Base-by-base conservation (phyloP, 2,797 vertebrate genomes). In the Falco columbarius region DNA sequence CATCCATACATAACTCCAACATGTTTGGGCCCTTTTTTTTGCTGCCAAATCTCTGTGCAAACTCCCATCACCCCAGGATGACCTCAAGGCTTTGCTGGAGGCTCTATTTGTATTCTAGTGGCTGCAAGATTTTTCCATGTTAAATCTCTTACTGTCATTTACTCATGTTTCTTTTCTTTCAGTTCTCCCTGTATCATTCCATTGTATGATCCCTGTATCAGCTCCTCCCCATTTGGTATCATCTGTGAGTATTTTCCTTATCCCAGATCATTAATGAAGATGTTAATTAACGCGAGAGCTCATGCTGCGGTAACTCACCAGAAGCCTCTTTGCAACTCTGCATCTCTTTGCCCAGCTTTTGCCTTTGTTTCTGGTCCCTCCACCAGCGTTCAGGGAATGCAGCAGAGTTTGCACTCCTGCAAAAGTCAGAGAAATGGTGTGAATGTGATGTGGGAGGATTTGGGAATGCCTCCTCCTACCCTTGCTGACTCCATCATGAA, bases 161-260 rank as follows among this genome's bases (percentile, higher is more conserved):
- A 47, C 9, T 38, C 12, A 4, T 6, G 5, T 55, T 89, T 85
- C 63, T 68, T 12, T 32, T 47, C 40, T 83, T 77, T 38, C 42
- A 29, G 0, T 51, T 75, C 49, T 86, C 47, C 74, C 44, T 80
- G 46, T 71, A 83, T 89, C 29, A 22, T 81, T 93, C 76, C 26
- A 20, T 38, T 38, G 38, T 38, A 38, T 38, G 38, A 38, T 38
- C 38, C 38, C 38, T 38, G 38, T 38, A 38, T 38, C 84, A 88
- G 20, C 38, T 89, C 92, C 86, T 93, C 61, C 54, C 58, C 36
- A 61, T 86, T 63, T 81, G 38, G 67, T 83, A 92, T 81, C n/a
- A 95, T 93, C 92, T 92, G 54, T 21, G 6, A 94, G 83, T 65
- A 81, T 93, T 86, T 81, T 93, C 89, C 79, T 91, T 81, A 81